Evolutionary conservation across 2,797 vertebrate species (phyloP), one percentile per base, ranked within the genome.

Genomic region (Hylomyscus alleni): DNA sequence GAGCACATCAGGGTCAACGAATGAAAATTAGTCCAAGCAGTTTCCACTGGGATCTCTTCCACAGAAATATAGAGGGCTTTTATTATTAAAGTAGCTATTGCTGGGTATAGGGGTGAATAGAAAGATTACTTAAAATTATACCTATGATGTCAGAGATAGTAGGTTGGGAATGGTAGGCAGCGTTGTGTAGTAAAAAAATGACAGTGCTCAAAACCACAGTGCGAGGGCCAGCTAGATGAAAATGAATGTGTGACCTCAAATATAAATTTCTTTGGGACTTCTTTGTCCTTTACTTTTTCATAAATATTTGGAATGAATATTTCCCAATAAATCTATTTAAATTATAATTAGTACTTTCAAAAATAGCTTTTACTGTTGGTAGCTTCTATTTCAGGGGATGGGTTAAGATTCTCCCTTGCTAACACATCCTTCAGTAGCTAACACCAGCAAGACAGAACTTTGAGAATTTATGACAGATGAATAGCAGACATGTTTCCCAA

Each of bases 121-220:
- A 93, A 92, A 44, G 91, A 69, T 92, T 56, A 75, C 52, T 75
- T 76, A 93, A 60, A 80, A 86, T 75, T 80, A 56, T 56, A 37
- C 29, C n/a, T 69, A 0, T 12, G 50, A 56, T 40, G 20, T 69
- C 31, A 86, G 40, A 44, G 54, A 77, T 47, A 47, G 26, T 67
- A 77, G 50, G 44, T 26, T 56, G 24, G 20, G 26, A 15, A 22
- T 22, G 10, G 58, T 17, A 89, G 20, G 22, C 34, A 77, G 13
- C 6, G 22, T 50, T 82, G n/a, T 54, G 6, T 67, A 60, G 24
- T 47, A n/a, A 15, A 73, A 91, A 89, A 89, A 52, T 2, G 19
- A 85, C 52, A 85, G 9, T 86, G 26, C 44, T 95, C 29, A 72
- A 88, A 91, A 72, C 14, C 4, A 72, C 56, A 24, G 22, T 58